Percentiles rank a stretch among this genome's conserved stretches.
Conservation (phyloP, 92 coral and sea anemone species). For the Palythoa grandiflora region DNA sequence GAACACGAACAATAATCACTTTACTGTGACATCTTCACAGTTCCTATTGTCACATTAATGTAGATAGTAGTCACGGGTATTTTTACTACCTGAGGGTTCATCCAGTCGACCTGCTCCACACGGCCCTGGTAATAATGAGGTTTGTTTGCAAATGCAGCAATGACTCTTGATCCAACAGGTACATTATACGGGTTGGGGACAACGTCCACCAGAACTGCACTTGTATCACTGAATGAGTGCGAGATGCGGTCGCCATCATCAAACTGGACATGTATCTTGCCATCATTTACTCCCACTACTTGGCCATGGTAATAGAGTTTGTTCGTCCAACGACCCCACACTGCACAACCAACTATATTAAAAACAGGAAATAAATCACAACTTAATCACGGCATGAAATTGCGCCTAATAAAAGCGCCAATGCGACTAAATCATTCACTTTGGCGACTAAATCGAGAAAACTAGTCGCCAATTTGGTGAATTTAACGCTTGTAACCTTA, state of each 20-base stretch:
- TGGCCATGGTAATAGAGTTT: slow-evolving; percentile 68
- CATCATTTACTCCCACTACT: slow-evolving; percentile 44
- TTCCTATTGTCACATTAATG: background rate
- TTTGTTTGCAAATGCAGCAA: slow-evolving; percentile 59
- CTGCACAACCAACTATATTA: slow-evolving; percentile 19
- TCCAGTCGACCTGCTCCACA: slow-evolving; percentile 59
- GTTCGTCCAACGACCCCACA: slow-evolving; percentile 72
- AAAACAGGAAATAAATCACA: background rate
- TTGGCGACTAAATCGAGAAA: too few species aligned
- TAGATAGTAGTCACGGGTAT: background rate
- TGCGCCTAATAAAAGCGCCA: too few species aligned
- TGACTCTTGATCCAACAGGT: slow-evolving; percentile 64
- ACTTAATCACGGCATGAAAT: too few species aligned
- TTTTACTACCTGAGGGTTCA: slow-evolving; percentile 43
- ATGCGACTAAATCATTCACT: too few species aligned
- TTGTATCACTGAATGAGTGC: slow-evolving; percentile 61
- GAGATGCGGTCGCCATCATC: slow-evolving; percentile 74
- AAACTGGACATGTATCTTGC: slow-evolving; percentile 68
- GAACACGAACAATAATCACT: background rate
- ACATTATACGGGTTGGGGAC: slow-evolving; percentile 63
- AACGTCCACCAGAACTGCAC: slow-evolving; percentile 61
- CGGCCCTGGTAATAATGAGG: slow-evolving; percentile 59
- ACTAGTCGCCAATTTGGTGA: too few species aligned
- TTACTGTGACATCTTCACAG: background rate
- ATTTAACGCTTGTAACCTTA: too few species aligned